These are phyloP conservation scores for Macrochelys suwanniensis DNA, from an alignment of 2,797 vertebrate species.

Conservation along the genomic window DNA sequence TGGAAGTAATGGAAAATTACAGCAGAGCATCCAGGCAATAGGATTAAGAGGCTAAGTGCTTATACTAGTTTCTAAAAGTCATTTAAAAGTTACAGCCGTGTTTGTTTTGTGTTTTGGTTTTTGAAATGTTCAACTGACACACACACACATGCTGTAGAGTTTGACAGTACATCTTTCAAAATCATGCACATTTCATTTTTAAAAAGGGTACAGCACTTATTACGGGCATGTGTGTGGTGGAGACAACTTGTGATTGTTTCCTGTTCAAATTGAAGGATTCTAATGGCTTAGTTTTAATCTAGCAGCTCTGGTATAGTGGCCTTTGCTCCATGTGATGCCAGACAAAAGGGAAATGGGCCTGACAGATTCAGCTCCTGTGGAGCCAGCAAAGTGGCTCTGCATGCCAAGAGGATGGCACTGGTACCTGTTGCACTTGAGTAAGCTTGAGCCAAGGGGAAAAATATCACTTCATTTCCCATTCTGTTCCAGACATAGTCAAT, in stretches of 20 bases:
- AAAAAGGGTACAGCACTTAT: background rate
- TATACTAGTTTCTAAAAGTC: background rate
- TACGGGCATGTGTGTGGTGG: background rate
- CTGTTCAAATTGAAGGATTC: background rate
- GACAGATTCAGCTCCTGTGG: background rate
- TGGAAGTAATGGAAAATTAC: background rate
- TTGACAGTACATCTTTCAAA: fast-evolving
- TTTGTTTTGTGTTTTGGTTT: background rate
- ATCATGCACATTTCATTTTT: background rate
- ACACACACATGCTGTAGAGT: background rate
- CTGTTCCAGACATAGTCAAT: background rate
- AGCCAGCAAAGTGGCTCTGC: background rate
- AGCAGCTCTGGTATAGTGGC: background rate
- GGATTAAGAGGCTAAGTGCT: background rate
- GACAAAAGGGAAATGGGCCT: background rate
- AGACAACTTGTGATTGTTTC: background rate
- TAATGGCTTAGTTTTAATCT: background rate
- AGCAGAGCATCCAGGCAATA: background rate
- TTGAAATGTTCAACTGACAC: background rate
- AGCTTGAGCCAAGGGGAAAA: background rate
- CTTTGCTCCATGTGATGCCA: fast-evolving
- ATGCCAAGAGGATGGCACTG: background rate
- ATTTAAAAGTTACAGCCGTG: background rate
- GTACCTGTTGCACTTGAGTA: background rate
- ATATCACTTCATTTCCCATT: background rate